Evolutionary conservation across 2,113 vertebrate species (phyloP).

Genomic region (Vanacampus margaritifer): DNA sequence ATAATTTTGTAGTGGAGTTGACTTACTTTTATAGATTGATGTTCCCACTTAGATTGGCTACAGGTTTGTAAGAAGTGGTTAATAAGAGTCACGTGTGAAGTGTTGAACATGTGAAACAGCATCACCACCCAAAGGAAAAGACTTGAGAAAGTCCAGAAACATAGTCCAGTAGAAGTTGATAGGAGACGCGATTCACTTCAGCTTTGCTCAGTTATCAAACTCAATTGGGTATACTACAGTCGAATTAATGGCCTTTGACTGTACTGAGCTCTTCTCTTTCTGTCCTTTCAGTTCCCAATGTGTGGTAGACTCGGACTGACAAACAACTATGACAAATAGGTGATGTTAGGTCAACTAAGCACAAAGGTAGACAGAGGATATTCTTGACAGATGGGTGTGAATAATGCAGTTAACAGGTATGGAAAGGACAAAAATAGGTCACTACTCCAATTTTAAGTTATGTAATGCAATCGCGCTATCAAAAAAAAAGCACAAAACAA

Average conservation of each 20-base stretch:
- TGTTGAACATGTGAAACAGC: not conserved
- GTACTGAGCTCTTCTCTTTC: not conserved
- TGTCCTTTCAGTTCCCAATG: conserved; percentile 7
- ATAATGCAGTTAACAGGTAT: conserved; percentile 9
- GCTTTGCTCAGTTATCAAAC: conserved; percentile 39
- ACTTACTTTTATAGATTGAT: not conserved
- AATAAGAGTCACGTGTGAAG: not conserved
- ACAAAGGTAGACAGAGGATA: conserved; percentile 10
- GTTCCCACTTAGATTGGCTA: not conserved
- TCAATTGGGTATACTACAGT: not conserved
- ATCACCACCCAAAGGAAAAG: conserved; percentile 24
- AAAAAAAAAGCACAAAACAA: conserved; percentile 81
- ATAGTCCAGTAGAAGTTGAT: conserved; percentile 36
- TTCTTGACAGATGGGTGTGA: not conserved
- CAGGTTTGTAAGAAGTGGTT: not conserved
- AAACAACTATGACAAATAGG: conserved; percentile 35
- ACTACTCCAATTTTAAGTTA: not conserved
- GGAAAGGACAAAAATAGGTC: not conserved
- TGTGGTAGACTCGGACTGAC: conserved; percentile 21
- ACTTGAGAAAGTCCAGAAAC: conserved; percentile 57
- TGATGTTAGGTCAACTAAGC: conserved; percentile 38
- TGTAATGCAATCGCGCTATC: not conserved
- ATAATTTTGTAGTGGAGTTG: not conserved
- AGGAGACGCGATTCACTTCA: conserved; percentile 46
- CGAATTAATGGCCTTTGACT: not conserved